Percentiles rank a stretch among this genome's conserved stretches.
Evolutionary conservation across 2,888 invertebrate genomes (phyloP).

Genomic region (Rutpela maculata): DNA sequence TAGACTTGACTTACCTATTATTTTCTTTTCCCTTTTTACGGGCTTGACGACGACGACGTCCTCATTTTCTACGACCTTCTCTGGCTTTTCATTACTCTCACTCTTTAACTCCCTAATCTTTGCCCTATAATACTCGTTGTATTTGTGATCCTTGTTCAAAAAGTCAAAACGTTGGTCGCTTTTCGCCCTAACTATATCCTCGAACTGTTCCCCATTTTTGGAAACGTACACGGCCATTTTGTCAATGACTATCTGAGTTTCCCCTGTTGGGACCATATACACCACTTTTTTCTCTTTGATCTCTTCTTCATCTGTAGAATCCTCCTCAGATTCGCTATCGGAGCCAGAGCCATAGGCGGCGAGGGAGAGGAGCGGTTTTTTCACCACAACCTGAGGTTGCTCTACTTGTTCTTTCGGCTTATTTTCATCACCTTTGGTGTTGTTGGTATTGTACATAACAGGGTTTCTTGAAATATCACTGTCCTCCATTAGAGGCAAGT

Average conservation of each 20-base stretch:
- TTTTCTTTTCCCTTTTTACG: conserved; percentile 68
- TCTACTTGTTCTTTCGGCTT: conserved; percentile 11
- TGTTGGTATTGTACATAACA: not conserved
- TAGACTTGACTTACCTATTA: conserved; percentile 70
- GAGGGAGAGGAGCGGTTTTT: conserved; percentile 63
- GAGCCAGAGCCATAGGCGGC: conserved; percentile 68
- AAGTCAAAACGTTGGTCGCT: conserved; percentile 93
- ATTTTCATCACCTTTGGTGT: not conserved
- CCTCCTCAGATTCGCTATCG: conserved; percentile 68
- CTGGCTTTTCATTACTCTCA: conserved; percentile 57
- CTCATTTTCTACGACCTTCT: conserved; percentile 64
- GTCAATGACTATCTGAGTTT: conserved; percentile 91
- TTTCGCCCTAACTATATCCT: conserved; percentile 88
- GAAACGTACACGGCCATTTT: conserved; percentile 98
- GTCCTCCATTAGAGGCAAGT: conserved; percentile 38
- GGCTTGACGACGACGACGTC: conserved; percentile 43
- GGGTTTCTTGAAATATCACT: not conserved
- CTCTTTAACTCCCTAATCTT: conserved; percentile 76
- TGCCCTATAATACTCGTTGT: conserved; percentile 88
- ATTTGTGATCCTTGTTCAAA: conserved; percentile 84
- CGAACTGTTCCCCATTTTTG: conserved; percentile 95
- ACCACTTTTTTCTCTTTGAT: conserved; percentile 48
- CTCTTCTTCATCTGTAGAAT: conserved; percentile 56
- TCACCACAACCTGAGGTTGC: conserved; percentile 49
- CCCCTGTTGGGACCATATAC: conserved; percentile 83